A percentile compares a stretch with the other conserved stretches of the same genome.
phyloP scores from a whole-genome alignment of 2,113 vertebrate genomes.

The Myotis yumanensis region DNA sequence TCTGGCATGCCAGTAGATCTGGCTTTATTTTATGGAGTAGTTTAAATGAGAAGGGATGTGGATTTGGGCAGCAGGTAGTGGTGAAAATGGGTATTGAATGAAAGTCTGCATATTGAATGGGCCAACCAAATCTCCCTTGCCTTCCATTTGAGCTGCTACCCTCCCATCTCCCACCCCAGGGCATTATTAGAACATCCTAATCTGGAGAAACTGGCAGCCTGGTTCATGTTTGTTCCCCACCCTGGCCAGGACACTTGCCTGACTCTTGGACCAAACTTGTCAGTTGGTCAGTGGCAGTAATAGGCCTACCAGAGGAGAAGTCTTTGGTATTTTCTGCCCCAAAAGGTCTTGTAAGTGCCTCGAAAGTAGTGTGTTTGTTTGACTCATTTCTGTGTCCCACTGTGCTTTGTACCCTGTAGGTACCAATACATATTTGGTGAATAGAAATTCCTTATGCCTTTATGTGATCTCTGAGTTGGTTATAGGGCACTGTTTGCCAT shows the following conservation, averaged over 20 bases:
- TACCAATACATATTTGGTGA: not conserved
- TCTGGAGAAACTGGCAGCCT: not conserved
- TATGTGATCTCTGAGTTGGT: not conserved
- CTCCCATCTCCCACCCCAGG: not conserved
- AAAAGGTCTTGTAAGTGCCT: not conserved
- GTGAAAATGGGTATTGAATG: not conserved
- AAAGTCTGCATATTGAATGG: not conserved
- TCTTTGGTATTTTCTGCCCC: not conserved
- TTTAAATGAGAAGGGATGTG: not conserved
- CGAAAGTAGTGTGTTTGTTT: not conserved
- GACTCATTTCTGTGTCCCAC: not conserved
- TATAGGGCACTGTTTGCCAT: not conserved
- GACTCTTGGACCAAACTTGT: not conserved
- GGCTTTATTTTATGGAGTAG: not conserved
- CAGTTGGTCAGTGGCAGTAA: not conserved
- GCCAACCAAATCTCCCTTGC: not conserved
- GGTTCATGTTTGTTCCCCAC: not conserved
- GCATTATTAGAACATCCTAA: not conserved
- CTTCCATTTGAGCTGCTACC: not conserved
- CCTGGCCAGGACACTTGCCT: not conserved
- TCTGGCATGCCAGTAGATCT: not conserved
- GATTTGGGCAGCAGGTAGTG: not conserved
- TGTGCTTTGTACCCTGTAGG: not conserved
- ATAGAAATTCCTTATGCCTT: not conserved
- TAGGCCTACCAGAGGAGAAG: not conserved